phyloP scores from a whole-genome alignment of 2,113 vertebrate genomes.

The Galbula dea region DNA sequence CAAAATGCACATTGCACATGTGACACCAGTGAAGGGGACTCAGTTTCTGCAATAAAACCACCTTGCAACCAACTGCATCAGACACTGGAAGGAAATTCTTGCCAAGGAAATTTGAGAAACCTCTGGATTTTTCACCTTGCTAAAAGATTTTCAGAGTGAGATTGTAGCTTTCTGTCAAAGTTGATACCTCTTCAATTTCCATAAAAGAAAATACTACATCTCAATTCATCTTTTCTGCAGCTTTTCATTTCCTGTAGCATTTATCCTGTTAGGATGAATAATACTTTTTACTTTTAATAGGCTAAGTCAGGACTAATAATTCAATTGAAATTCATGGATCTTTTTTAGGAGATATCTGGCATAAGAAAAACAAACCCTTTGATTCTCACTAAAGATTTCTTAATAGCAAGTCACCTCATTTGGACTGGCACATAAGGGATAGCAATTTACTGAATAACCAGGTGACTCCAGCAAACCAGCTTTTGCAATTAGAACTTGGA shows the following conservation, averaged over 20 bases:
- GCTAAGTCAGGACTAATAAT: neutral
- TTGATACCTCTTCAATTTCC: neutral
- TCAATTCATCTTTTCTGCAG: neutral
- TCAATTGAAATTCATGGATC: neutral
- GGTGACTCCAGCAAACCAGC: neutral
- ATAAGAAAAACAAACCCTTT: neutral
- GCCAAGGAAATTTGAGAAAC: neutral
- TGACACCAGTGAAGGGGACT: neutral
- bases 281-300: neutral
- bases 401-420: neutral
- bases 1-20: neutral
- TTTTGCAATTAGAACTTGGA: neutral
- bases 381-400: neutral
- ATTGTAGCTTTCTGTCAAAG: neutral
- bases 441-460: neutral
- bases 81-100: neutral
- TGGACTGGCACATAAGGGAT: neutral
- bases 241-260: neutral
- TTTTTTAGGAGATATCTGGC: neutral
- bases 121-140: neutral
- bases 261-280: neutral
- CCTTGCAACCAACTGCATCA: neutral
- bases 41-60: neutral
- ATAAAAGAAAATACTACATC: neutral
- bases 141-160: neutral